Evolutionary conservation across 2,797 vertebrate species (phyloP), one percentile per base, ranked within the genome.

Genomic region (Alcedo quadribrachys): DNA sequence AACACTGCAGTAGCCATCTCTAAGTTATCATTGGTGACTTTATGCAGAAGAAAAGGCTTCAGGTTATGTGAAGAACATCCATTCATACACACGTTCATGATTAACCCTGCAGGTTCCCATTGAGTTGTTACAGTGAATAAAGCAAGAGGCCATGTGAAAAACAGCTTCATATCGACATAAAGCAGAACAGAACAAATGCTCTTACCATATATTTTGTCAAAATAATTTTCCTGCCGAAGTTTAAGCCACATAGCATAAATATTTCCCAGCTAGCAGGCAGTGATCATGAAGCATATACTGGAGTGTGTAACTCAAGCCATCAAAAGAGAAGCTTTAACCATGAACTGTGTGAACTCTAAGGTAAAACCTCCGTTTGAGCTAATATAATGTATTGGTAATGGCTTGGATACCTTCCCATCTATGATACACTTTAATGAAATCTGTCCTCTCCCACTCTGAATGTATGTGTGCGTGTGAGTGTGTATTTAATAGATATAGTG

Each of bases 201-300:
- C 92, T 90, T 92, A 89, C 93, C 20, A 25, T 88, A 48, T 92
- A 25, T 96, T 97, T 96, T 97, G 94, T 96, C 95, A 95, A 95
- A 94, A 96, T 93, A 96, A 97, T 97, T 91, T 94, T 96, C 82
- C 85, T 92, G 79, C 83, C 16, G 84, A 83, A 57, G 86, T 97
- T 95, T 95, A 93, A 97, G 81, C 69, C 68, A 65, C 84, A 62
- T 82, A 82, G 32, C 46, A 81, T 90, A 93, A 96, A 69, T 91
- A 80, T 75, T 94, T 96, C 69, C 73, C 57, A 73, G 82, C 74
- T 96, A 79, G 70, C 48, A 78, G 76, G 45, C 61, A 70, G 79
- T 30, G 83, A 82, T 92, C 85, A 81, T 79, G 94, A 83, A 87
- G 76, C 15, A 53, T 54, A 69, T 35, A 75, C 18, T 40, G 55